Evolutionary conservation across 2,113 vertebrate species (phyloP).

Genomic region (Toxotes jaculatrix): DNA sequence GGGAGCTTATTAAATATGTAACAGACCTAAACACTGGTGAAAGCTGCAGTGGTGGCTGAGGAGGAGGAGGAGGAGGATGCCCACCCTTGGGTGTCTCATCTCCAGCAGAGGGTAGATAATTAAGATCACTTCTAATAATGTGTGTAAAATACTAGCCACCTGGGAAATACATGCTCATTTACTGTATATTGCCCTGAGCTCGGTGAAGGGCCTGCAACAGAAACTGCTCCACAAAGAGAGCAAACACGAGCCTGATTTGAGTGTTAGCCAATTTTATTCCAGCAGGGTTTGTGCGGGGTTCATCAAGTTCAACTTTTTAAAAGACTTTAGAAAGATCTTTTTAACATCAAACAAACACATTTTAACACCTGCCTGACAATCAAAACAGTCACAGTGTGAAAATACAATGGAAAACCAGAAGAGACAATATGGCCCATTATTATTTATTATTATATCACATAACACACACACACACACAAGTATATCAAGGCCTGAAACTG

Average conservation of each 20-base stretch:
- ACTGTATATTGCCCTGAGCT: constrained; percentile 6
- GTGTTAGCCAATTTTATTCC: neutral
- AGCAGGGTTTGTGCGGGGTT: neutral
- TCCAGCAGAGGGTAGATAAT: constrained; percentile 61
- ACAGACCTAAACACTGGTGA: constrained; percentile 28
- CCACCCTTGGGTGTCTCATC: constrained; percentile 44
- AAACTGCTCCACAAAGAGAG: constrained; percentile 15
- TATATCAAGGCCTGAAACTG: neutral
- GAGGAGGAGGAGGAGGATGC: neutral
- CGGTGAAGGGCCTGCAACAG: constrained; percentile 21
- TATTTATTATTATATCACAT: neutral
- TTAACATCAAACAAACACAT: neutral
- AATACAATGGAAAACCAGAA: neutral
- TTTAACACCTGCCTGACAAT: neutral
- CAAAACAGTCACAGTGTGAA: neutral
- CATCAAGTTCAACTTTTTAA: neutral
- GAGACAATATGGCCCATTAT: neutral
- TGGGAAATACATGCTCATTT: constrained; percentile 41
- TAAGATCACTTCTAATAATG: constrained; percentile 65
- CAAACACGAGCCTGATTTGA: constrained; percentile 12
- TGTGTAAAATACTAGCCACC: constrained; percentile 52
- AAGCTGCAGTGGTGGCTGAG: constrained; percentile 10
- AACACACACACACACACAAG: neutral
- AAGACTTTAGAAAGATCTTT: neutral
- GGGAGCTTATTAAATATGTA: constrained; percentile 62